Evolutionary conservation across 1,140 invertebrate genomes (phyloP), one percentile per base, ranked within the genome.

Genomic region (Halictus rubicundus): DNA sequence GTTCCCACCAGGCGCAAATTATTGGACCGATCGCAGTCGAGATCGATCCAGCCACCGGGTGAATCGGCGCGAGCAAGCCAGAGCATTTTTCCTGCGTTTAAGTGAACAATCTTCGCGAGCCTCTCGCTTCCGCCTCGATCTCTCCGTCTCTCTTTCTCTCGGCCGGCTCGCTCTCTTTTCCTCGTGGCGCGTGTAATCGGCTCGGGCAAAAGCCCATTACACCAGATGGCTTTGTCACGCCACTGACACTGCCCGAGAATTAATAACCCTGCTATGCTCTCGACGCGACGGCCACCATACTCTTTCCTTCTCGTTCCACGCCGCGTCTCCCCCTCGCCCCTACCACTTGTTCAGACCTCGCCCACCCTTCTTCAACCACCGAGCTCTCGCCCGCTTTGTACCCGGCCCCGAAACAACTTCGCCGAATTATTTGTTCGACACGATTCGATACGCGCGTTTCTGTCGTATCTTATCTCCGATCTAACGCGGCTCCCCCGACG

Each of bases 361-460:
- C 39, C 27, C 19, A n/a, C 19, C 61, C 21, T 39, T 19, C 6
- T 42, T 69, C 32, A 37, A 19, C 69, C 27, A n/a, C n/a, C 19
- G 46, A 23, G 49, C 23, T 46, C 49, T 52, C 52, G 16, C n/a
- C 32, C 65, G 69, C 71, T 80, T 83, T 80, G 68, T 77, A 64
- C 52, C 60, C 49, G 60, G 59, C 8, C 37, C 61, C 82, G 75
- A 82, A 86, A 74, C 79, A 72, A 76, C 74, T 76, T 72, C 42
- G 78, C 76, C 83, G 82, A 85, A 86, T 86, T 86, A 86, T 85
- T 82, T 85, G 83, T 82, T 82, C 84, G 80, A 86, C 83, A 78
- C 76, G 85, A 86, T 80, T 86, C 77, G 80, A 86, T 82, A 82
- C 80, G 80, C 83, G 83, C 74, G 71, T 80, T 86, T 85, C 83